These are phyloP conservation scores for Sinocyclocheilus anshuiensis DNA, from an alignment of 2,113 vertebrate genomes.

Conservation along the genomic window DNA sequence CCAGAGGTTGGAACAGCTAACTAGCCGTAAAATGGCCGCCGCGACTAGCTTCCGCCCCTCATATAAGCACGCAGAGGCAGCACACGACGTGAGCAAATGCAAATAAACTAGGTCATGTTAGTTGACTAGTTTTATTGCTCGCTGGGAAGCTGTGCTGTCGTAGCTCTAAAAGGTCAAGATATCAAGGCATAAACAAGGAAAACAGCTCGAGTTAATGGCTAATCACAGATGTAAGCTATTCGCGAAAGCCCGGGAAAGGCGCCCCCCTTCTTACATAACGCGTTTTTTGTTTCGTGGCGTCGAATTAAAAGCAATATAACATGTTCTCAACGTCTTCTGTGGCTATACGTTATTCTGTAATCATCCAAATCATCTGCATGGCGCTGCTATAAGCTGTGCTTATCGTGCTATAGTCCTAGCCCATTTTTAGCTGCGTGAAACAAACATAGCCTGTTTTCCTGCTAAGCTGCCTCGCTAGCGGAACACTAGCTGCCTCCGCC, in stretches of 20 bases:
- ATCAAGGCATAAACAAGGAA: no score
- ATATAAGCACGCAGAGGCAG: conserved; percentile 49
- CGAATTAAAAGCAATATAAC: accelerated
- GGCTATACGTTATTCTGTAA: conserved; percentile 7
- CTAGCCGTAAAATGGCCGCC: conserved; percentile 81
- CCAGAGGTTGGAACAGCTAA: conserved; percentile 48
- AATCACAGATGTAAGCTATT: conserved; percentile 51
- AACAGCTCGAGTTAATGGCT: conserved; percentile 68
- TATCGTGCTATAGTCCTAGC: conserved; percentile 25
- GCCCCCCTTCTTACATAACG: conserved; percentile 47
- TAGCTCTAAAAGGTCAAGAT: background rate
- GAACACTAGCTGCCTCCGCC: conserved; percentile 28
- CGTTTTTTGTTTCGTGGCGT: background rate
- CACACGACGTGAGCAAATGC: background rate
- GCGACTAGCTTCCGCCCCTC: conserved; percentile 74
- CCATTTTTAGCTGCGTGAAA: conserved; percentile 37
- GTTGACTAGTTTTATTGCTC: background rate
- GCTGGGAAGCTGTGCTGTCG: background rate
- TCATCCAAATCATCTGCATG: no score
- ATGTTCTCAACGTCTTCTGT: accelerated
- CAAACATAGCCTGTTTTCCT: conserved; percentile 45
- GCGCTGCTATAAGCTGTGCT: background rate
- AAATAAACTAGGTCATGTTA: conserved; percentile 2
- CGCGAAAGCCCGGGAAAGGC: conserved; percentile 72
- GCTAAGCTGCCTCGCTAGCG: conserved; percentile 41